Conservation (phyloP, 1,140 invertebrate genomes). For the Mactra quadrangularis region DNA sequence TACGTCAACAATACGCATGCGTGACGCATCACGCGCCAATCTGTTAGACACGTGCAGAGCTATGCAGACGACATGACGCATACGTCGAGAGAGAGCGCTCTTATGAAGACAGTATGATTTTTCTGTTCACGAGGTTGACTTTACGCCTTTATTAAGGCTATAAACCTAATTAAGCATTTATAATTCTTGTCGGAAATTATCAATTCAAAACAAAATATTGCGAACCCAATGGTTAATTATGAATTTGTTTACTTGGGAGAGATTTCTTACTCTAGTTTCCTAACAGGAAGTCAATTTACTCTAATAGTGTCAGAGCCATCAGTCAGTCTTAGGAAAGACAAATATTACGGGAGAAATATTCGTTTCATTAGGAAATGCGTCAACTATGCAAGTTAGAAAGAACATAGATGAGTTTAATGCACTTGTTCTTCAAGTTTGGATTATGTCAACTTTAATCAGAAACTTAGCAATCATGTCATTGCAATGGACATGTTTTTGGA, state of each 20-base stretch:
- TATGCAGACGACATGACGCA: constrained; percentile 56
- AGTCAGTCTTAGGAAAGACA: too few species aligned
- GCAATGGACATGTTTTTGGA: too few species aligned
- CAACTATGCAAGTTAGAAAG: too few species aligned
- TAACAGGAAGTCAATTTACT: too few species aligned
- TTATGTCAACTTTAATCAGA: too few species aligned
- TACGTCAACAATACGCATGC: constrained; percentile 44
- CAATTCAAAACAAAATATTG: constrained; percentile 61
- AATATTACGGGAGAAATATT: too few species aligned
- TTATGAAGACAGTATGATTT: constrained; percentile 30
- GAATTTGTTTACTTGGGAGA: constrained; percentile 15
- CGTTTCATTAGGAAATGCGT: too few species aligned
- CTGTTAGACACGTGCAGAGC: constrained; percentile 47
- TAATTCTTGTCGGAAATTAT: constrained; percentile 60
- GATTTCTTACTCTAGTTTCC: not conserved
- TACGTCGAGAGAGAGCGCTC: constrained; percentile 34
- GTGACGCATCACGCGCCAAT: constrained; percentile 46
- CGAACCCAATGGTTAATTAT: constrained; percentile 45
- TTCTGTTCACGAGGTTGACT: constrained; percentile 46
- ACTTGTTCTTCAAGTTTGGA: too few species aligned
- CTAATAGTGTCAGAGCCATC: too few species aligned
- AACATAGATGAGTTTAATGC: too few species aligned
- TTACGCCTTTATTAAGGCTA: constrained; percentile 54
- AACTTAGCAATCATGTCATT: too few species aligned
- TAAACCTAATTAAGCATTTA: constrained; percentile 61